Percentiles rank a stretch among this genome's conserved stretches.
These are phyloP conservation scores for Sinopyrophorus schimmeli DNA, from an alignment of 2,888 invertebrate species.

Conservation along the genomic window DNA sequence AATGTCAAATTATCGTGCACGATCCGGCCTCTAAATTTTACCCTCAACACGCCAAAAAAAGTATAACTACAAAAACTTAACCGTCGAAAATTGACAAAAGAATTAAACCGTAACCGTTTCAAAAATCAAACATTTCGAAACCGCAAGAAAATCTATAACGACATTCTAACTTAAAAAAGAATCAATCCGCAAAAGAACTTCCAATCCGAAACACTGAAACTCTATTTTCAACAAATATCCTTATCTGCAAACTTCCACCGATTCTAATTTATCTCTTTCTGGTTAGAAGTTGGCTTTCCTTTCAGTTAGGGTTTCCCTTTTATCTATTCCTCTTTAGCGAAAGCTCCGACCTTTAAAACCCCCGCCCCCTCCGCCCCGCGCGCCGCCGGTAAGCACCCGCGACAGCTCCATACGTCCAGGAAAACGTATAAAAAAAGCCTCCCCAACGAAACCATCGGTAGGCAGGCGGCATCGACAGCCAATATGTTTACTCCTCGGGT, in stretches of 20 bases:
- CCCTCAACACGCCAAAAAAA: no score
- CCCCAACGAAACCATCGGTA: conserved; percentile 23
- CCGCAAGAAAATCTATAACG: no score
- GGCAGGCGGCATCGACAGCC: conserved; percentile 33
- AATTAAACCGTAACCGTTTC: no score
- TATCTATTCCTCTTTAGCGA: conserved; percentile 19
- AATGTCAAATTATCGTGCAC: no score
- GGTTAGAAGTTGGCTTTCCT: conserved; percentile 13
- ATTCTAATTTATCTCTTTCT: conserved; percentile 24
- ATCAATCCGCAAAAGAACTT: conserved; percentile 19
- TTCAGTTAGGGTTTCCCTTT: conserved; percentile 11
- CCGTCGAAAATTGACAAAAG: no score
- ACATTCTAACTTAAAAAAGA: conserved; percentile 13
- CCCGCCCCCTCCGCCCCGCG: background rate
- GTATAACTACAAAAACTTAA: no score
- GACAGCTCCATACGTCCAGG: conserved; percentile 24
- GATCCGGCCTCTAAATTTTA: no score
- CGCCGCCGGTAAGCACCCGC: conserved; percentile 1
- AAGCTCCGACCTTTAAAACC: conserved; percentile 13
- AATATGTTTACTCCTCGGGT: conserved; percentile 29
- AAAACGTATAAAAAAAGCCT: conserved; percentile 27
- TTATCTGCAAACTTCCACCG: conserved; percentile 21
- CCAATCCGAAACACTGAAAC: conserved; percentile 17
- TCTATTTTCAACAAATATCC: conserved; percentile 24
- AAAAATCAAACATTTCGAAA: no score